These are phyloP conservation scores for Sceloporus tristichus DNA, from an alignment of 2,113 vertebrate genomes.

Conservation along the genomic window DNA sequence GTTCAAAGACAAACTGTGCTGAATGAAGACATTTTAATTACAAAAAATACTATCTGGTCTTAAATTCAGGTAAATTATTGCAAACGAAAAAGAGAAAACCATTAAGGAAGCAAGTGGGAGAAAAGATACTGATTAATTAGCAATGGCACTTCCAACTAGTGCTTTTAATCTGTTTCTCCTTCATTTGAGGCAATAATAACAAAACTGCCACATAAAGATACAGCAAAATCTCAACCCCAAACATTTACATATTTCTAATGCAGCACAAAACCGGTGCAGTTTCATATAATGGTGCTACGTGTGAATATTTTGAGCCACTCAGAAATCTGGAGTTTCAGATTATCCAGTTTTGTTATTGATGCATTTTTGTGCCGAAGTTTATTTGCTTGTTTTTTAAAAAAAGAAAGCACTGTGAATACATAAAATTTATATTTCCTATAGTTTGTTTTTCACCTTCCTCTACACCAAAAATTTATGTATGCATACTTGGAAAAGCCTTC, in stretches of 20 bases:
- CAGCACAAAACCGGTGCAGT: not conserved
- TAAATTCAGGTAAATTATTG: slow-evolving; percentile 38
- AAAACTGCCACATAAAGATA: not conserved
- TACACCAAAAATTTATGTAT: too few species aligned
- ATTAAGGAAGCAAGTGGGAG: slow-evolving; percentile 14
- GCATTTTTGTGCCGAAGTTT: not conserved
- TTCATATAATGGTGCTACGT: not conserved
- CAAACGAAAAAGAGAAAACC: slow-evolving; percentile 2
- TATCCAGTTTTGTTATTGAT: not conserved
- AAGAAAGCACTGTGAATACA: too few species aligned
- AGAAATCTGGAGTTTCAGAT: not conserved
- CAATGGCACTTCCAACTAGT: not conserved
- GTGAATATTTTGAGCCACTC: not conserved
- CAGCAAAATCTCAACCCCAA: not conserved
- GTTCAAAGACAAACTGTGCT: slow-evolving; percentile 23
- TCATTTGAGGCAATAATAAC: not conserved
- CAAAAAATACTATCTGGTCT: slow-evolving; percentile 35
- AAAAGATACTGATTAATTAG: slow-evolving; percentile 19
- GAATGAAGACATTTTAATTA: slow-evolving; percentile 12
- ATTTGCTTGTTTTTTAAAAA: not conserved
- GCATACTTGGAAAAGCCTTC: too few species aligned
- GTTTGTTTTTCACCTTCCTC: too few species aligned
- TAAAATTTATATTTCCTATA: too few species aligned
- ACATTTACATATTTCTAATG: not conserved
- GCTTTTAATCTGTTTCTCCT: not conserved